Base-by-base conservation (phyloP, 2,797 vertebrate species). In the Pseudochromis fuscus region DNA sequence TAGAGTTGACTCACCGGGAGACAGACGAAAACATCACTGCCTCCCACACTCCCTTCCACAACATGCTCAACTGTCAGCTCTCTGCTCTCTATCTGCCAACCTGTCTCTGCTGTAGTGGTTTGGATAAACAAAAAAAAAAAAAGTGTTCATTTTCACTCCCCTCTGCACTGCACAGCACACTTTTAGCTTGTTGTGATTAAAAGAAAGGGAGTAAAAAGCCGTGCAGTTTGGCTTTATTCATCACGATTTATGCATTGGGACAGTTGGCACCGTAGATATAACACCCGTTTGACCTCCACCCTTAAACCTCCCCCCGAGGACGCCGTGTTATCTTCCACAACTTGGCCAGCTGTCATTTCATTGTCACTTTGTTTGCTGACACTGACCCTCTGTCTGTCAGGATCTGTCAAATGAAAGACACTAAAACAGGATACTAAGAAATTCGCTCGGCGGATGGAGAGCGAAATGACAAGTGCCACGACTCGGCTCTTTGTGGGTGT, bases 291-390 rank as follows among this genome's bases (percentile, higher is more conserved):
- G 77, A 83, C 73, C 74, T 82, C 67, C 49, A 60, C 25, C 60
- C 73, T 48, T 53, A 48, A 46, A 59, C 25, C 5, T 16, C 19
- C 35, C 40, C 53, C 46, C 0, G 4, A 79, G 59, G 77, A 74
- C 30, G 31, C n/a, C 11, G 0, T 56, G 55, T 75, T 70, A 53
- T 68, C 72, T 25, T 79, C 60, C 61, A 55, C 49, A 59, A 73
- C 70, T 72, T 66, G 42, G 15, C 75, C 55, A 48, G 77, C 82
- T 82, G 77, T 87, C 84, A 82, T 15, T 66, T 65, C 57, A 65
- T 56, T 84, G 81, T 81, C 82, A 77, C n/a, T 72, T 49, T 78
- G 68, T 77, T 63, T 74, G 77, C 79, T 80, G 83, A 82, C 74
- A 53, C 82, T 52, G 84, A 78, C 83, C 80, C 52, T 69, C 56